Conservation (phyloP, 2,888 invertebrate species). For the Aporophyla nigra region DNA sequence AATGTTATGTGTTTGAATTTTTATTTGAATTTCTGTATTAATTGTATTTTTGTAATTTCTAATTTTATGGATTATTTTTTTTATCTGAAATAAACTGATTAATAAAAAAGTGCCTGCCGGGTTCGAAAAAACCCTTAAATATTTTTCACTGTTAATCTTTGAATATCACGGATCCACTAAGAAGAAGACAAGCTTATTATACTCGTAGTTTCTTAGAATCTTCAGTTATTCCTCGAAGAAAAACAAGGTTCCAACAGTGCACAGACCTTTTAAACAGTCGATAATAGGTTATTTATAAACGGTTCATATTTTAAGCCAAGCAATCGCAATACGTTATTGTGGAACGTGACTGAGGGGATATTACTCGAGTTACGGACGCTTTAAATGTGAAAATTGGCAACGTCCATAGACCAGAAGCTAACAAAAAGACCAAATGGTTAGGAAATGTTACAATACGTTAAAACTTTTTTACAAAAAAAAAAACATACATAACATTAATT, state of each 20-base stretch:
- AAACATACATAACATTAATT: too few relatives aligned
- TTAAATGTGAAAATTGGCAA: slow-evolving; percentile 25
- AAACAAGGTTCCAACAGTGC: not conserved
- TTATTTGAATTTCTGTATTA: too few relatives aligned
- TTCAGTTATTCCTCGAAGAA: not conserved
- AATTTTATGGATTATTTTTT: too few relatives aligned
- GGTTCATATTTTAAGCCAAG: slow-evolving; percentile 47
- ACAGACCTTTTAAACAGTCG: slow-evolving; percentile 7
- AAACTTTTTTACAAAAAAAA: too few relatives aligned
- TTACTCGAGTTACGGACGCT: slow-evolving; percentile 45
- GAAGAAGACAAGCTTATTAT: not conserved
- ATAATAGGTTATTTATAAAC: slow-evolving; percentile 57
- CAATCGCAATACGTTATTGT: slow-evolving; percentile 52
- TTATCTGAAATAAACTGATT: too few relatives aligned
- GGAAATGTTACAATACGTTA: not conserved
- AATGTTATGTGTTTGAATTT: too few relatives aligned
- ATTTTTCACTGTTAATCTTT: not conserved
- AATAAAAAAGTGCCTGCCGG: too few relatives aligned
- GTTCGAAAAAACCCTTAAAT: not conserved
- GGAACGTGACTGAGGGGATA: slow-evolving; percentile 51
- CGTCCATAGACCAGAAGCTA: not conserved
- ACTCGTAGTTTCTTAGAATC: not conserved
- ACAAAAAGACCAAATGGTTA: not conserved
- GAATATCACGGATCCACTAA: not conserved
- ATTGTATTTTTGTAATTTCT: too few relatives aligned